A percentile compares a stretch with the other conserved stretches of the same genome.
These are phyloP conservation scores for Sparus aurata DNA, from an alignment of 2,797 vertebrate genomes.

Conservation along the genomic window DNA sequence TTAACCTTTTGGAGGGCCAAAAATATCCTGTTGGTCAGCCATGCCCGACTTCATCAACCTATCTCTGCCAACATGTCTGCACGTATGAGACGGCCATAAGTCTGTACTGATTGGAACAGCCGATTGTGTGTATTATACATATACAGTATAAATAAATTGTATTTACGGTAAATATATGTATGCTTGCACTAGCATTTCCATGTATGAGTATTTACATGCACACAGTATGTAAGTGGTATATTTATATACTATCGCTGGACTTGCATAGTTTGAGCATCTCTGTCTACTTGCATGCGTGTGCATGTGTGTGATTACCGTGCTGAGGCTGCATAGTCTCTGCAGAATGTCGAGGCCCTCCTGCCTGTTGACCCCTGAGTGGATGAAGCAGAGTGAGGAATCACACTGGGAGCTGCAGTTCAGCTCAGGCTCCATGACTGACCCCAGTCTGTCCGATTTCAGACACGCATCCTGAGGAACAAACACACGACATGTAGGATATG, in stretches of 20 bases:
- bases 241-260: not conserved
- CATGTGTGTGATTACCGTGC: constrained; percentile 80
- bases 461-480: constrained; percentile 75
- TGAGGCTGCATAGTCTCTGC: constrained; percentile 90
- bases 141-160: not conserved
- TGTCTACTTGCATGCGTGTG: not conserved
- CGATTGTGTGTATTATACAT: not conserved
- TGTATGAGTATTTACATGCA: not conserved
- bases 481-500: not conserved
- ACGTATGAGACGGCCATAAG: not conserved
- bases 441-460: constrained; percentile 73
- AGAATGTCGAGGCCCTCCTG: constrained; percentile 84
- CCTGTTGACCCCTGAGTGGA: constrained; percentile 83
- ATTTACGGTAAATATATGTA: not conserved
- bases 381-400: constrained; percentile 82
- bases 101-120: too few species aligned
- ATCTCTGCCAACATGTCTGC: not conserved
- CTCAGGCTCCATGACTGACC: constrained; percentile 88
- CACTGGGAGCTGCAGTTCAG: constrained; percentile 94
- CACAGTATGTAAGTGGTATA: too few species aligned
- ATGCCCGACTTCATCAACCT: too few species aligned
- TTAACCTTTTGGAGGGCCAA: constrained; percentile 17
- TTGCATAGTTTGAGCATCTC: not conserved
- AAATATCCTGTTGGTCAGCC: constrained; percentile 7
- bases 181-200: not conserved